Conservation (phyloP, 2,113 vertebrate genomes). For the Corapipo altera region DNA sequence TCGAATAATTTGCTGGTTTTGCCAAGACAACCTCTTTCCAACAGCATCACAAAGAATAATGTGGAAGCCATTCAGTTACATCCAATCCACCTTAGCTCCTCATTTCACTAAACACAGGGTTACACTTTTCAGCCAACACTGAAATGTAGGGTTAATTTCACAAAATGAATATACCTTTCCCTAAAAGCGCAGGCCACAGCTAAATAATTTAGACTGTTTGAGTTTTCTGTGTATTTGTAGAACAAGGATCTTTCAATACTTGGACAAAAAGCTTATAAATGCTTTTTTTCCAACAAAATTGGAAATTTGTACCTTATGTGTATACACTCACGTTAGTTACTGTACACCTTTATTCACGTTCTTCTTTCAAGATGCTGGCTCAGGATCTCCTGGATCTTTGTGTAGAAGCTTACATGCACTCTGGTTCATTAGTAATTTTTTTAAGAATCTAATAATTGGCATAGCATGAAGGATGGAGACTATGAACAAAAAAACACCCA, state of each 20-base stretch:
- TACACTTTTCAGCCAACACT: neutral
- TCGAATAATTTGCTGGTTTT: neutral
- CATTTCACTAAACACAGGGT: accelerated
- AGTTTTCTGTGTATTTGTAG: neutral
- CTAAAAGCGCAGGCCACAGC: neutral
- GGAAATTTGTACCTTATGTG: neutral
- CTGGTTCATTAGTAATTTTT: neutral
- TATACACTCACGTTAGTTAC: neutral
- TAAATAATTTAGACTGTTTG: neutral
- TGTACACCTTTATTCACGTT: neutral
- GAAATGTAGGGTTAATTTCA: neutral
- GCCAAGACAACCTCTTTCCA: neutral
- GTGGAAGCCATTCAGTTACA: neutral
- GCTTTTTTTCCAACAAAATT: neutral
- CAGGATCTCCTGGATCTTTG: neutral
- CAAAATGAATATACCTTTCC: neutral
- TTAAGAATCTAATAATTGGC: neutral
- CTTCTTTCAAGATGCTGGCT: neutral
- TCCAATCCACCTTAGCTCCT: neutral
- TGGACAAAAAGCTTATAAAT: neutral
- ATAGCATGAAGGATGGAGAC: neutral
- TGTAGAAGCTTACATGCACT: neutral
- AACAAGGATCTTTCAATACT: neutral
- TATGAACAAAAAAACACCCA: neutral
- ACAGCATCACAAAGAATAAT: neutral